Base-by-base conservation (phyloP, 2,797 vertebrate genomes). In the Microctenopoma lineatum region DNA sequence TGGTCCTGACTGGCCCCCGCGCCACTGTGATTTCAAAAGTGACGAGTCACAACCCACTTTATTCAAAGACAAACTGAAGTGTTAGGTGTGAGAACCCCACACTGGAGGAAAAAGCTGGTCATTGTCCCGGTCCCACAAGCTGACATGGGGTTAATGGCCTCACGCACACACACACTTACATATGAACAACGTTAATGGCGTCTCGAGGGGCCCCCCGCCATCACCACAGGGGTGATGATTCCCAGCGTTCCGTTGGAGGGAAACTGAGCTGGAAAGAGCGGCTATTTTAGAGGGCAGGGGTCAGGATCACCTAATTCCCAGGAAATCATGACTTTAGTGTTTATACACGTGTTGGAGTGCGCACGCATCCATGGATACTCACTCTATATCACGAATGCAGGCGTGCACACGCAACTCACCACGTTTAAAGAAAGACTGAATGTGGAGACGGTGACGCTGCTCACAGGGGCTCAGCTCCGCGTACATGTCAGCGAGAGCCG, bases 241-340 rank as follows among this genome's bases (percentile, higher is more conserved):
- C 73, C 67, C 73, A 73, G 29, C 13, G 6, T 51, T 73, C 42
- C 13, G 36, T 53, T n/a, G 4, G 25, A 45, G 26, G 50, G 64
- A 64, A 75, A 56, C 26, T 8, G 59, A 55, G 72, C 70, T 89
- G 89, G 88, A 91, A 89, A 89, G 68, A 83, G 66, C 70, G 65
- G 79, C 72, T 63, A 81, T 65, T 77, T 79, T 38, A 71, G 53
- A 75, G 84, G 86, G 47, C 82, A 87, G 63, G 38, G 85, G 85
- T 86, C 87, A 72, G 75, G 57, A 81, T 46, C 67, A 0, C 61
- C 74, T 46, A 59, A 79, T 77, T 79, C 70, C n/a, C 66, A 59
- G 83, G 89, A 92, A 92, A 90, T 84, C 65, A 77, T 91, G 86
- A 92, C 84, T 83, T 81, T 81, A 86, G 50, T 88, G 81, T 90